Evolutionary conservation across 2,888 invertebrate genomes (phyloP).

Genomic region (Nemotelus pantherinus): DNA sequence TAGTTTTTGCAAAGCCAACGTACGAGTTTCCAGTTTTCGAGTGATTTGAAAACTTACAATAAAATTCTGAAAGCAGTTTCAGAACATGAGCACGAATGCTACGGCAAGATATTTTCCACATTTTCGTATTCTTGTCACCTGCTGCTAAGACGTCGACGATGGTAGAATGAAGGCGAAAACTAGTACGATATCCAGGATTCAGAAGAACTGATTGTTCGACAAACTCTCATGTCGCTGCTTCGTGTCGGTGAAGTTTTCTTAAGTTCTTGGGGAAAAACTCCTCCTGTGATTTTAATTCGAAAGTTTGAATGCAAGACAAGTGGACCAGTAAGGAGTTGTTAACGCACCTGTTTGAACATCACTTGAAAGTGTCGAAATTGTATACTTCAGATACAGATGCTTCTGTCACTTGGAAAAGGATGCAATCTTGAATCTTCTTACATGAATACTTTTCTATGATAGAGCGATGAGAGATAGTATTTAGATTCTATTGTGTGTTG

Average conservation of each 20-base stretch:
- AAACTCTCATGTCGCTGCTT: constrained; percentile 10
- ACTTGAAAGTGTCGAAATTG: constrained; percentile 19
- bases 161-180: constrained; percentile 16
- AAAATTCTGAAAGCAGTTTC: constrained; percentile 34
- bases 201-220: neutral
- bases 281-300: constrained; percentile 36
- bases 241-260: constrained; percentile 14
- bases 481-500: no score
- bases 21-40: constrained; percentile 15
- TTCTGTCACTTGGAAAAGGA: neutral
- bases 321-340: constrained; percentile 37
- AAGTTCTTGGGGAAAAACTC: constrained; percentile 15
- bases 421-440: no score
- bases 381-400: constrained; percentile 29
- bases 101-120: constrained; percentile 29
- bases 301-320: constrained; percentile 35
- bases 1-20: no score
- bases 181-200: constrained; percentile 7
- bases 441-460: no score
- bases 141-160: constrained; percentile 14
- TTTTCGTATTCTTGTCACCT: constrained; percentile 39
- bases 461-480: no score
- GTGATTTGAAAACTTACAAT: constrained; percentile 24
- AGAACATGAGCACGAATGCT: constrained; percentile 30
- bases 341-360: constrained; percentile 43